Percentiles rank a stretch among this genome's conserved stretches.
phyloP scores from a whole-genome alignment of 2,888 invertebrate species.

The Azorinus chamasolen region DNA sequence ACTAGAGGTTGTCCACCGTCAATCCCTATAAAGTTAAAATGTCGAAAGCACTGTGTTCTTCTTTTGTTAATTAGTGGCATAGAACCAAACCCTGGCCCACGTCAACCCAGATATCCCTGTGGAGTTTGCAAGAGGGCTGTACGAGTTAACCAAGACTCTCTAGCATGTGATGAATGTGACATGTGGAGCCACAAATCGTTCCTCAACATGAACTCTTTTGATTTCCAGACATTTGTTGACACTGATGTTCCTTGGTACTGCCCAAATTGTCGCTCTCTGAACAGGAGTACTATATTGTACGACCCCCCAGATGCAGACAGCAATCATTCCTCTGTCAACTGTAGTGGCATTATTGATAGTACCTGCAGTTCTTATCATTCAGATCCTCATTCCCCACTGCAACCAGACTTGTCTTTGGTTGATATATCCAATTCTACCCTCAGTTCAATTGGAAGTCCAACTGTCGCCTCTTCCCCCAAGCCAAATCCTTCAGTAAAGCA shows the following conservation, averaged over 20 bases:
- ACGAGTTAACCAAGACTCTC: not conserved
- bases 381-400: no score
- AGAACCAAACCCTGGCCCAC: constrained; percentile 41
- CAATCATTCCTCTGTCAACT: constrained; percentile 7
- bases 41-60: no score
- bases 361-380: not conserved
- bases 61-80: constrained; percentile 22
- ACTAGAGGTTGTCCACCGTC: no score
- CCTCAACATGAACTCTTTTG: constrained; percentile 7
- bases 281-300: constrained; percentile 8
- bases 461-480: constrained; percentile 30
- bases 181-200: constrained; percentile 16
- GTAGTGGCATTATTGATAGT: constrained; percentile 8
- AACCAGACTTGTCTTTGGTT: no score
- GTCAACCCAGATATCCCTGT: constrained; percentile 29
- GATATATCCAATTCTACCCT: constrained; percentile 6
- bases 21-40: no score
- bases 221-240: constrained; percentile 3
- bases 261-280: constrained; percentile 2
- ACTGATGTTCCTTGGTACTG: constrained; percentile 21
- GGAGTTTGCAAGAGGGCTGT: constrained; percentile 25
- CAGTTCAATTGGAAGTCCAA: constrained; percentile 19
- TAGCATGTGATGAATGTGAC: constrained; percentile 25
- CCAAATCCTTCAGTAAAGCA: constrained; percentile 1
- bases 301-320: not conserved